Percentiles rank a stretch among this genome's conserved stretches.
Conservation (phyloP, 2,797 vertebrate genomes). For the Vipera latastei region DNA sequence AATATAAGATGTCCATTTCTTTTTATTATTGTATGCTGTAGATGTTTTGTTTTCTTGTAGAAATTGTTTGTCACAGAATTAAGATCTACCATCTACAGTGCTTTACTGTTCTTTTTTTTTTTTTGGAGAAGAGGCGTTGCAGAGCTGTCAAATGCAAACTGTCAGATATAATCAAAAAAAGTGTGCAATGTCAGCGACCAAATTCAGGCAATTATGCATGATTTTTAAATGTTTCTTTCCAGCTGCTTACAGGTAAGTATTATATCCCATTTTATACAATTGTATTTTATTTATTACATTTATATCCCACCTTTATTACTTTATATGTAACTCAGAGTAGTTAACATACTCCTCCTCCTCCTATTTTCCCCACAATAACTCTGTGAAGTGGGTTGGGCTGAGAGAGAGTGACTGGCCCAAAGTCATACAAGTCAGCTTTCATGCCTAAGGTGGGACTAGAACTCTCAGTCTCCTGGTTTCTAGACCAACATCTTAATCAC, state of each 20-base stretch:
- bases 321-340: not conserved
- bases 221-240: not conserved
- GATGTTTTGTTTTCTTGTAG: not conserved
- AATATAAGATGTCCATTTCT: not conserved
- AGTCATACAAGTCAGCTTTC: not conserved
- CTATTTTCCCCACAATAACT: not conserved
- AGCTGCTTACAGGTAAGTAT: not conserved
- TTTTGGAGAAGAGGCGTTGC: not conserved
- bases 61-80: not conserved
- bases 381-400: not conserved
- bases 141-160: not conserved
- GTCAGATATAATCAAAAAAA: slow-evolving; percentile 7
- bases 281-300: not conserved
- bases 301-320: not conserved
- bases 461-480: too few relatives aligned
- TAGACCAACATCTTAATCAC: too few relatives aligned
- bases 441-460: not conserved
- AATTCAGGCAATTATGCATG: not conserved
- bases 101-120: not conserved
- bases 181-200: not conserved
- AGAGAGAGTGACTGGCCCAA: not conserved
- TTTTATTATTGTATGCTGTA: not conserved
- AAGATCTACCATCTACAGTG: not conserved
- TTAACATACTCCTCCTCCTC: not conserved
- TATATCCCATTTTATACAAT: not conserved